Base-by-base conservation (phyloP, 2,113 vertebrate species). In the Serinus canaria region DNA sequence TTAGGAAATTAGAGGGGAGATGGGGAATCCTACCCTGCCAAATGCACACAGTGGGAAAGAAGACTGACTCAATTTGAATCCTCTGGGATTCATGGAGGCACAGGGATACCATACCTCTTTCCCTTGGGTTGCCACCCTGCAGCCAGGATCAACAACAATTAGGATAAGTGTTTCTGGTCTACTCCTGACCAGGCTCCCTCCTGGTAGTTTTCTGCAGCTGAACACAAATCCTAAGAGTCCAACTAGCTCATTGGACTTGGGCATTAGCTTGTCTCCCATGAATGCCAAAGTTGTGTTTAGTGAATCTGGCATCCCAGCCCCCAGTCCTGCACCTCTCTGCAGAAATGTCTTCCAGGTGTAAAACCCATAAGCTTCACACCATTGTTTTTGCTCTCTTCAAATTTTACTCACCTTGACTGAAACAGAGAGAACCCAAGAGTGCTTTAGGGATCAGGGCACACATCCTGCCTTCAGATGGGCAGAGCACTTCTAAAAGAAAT, bases 111-210 rank as follows among this genome's bases (percentile, higher is more conserved):
- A 0, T 10, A 20, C 11, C 28, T 47, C 43, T 43, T n/a, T 55
- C n/a, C 37, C 41, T n/a, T 37, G 27, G 25, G 27, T 28, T 93
- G 33, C 15, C 24, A 78, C 47, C 4, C 58, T 30, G 35, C 62
- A 76, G 27, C 21, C 21, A 92, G 41, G 37, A 52, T 50, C 30
- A 56, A 19, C 20, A 81, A 53, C 13, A 47, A 9, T 35, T 18
- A 43, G 46, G 28, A 7, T 50, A 83, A 55, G 31, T 0, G 1
- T 20, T 41, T 22, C 4, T 2, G 6, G 7, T 79, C 28, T 47
- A 49, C 41, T 11, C 39, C 18, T n/a, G 33, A 31, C 8, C 18
- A 56, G 33, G 8, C 25, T 72, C 20, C 21, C 14, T 53, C 47
- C 24, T 69, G 24, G 30, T 25, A 59, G 47, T 62, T 24, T 66